Percentiles rank a stretch among this genome's conserved stretches.
phyloP scores from a whole-genome alignment of 2,797 vertebrate genomes.

The Arctocebus calabarensis region DNA sequence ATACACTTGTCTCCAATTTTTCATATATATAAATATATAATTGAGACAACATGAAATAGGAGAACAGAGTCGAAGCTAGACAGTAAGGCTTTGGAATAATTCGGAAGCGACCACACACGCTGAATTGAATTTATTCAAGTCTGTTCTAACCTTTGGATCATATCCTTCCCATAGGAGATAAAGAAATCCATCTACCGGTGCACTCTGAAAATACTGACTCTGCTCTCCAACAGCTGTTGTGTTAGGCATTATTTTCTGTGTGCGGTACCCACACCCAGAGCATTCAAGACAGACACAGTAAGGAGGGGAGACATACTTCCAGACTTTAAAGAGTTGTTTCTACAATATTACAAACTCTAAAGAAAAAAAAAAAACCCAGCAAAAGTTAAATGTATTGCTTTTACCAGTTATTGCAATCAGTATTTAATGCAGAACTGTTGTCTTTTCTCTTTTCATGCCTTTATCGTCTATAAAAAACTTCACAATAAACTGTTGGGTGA shows the following conservation, averaged over 20 bases:
- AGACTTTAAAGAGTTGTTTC: background rate
- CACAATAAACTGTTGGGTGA: constrained; percentile 34
- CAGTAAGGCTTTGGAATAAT: constrained; percentile 52
- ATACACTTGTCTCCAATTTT: background rate
- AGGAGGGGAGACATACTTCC: background rate
- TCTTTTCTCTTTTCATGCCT: background rate
- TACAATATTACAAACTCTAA: background rate
- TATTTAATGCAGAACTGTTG: constrained; percentile 30
- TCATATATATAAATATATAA: background rate
- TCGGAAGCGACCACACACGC: constrained; percentile 59
- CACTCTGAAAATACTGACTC: constrained; percentile 58
- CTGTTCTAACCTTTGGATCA: constrained; percentile 74
- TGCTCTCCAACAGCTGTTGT: constrained; percentile 41
- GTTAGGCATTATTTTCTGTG: constrained; percentile 55
- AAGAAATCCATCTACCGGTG: constrained; percentile 40
- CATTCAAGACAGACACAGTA: background rate
- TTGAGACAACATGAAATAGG: constrained; percentile 28
- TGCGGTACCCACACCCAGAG: background rate
- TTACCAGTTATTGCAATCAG: background rate
- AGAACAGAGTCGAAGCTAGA: constrained; percentile 31
- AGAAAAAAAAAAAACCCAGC: background rate
- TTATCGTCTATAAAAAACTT: constrained; percentile 6
- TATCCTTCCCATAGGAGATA: constrained; percentile 57
- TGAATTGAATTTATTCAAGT: constrained; percentile 66
- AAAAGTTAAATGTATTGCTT: constrained; percentile 10